Percentiles rank a stretch among this genome's conserved stretches.
Evolutionary conservation across 1,140 invertebrate species (phyloP).

Genomic region (Hormaphis cornu): DNA sequence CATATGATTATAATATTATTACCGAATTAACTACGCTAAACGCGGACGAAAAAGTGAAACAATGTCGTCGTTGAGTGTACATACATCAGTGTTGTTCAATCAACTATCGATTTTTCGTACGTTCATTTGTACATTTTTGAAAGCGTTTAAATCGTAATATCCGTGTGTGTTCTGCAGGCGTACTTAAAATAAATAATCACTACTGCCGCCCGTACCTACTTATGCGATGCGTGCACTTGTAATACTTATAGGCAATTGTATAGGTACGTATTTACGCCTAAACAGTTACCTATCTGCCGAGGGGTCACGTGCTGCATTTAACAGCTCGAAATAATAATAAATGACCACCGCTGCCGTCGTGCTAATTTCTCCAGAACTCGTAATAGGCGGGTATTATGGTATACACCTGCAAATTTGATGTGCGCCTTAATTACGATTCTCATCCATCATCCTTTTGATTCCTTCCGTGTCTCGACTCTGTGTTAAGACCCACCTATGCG

Average conservation of each 20-base stretch:
- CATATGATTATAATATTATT: background rate
- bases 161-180: too few species aligned
- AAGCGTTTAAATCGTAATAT: constrained; percentile 18
- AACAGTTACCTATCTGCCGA: background rate
- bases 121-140: background rate
- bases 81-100: background rate
- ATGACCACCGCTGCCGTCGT: background rate
- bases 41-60: background rate
- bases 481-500: too few species aligned
- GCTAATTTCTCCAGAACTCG: constrained; percentile 10
- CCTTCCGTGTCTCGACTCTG: too few species aligned
- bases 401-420: too few species aligned
- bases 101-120: background rate
- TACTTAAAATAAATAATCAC: background rate
- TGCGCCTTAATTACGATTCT: background rate
- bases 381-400: background rate
- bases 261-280: background rate
- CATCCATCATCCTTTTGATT: constrained; percentile 5
- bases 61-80: background rate
- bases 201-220: background rate
- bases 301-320: background rate
- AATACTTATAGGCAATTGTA: too few species aligned
- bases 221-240: background rate
- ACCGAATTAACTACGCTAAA: background rate
- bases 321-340: background rate